Evolutionary conservation across 2,888 invertebrate species (phyloP).

Genomic region (Scaptomyza cyrtandrae): DNA sequence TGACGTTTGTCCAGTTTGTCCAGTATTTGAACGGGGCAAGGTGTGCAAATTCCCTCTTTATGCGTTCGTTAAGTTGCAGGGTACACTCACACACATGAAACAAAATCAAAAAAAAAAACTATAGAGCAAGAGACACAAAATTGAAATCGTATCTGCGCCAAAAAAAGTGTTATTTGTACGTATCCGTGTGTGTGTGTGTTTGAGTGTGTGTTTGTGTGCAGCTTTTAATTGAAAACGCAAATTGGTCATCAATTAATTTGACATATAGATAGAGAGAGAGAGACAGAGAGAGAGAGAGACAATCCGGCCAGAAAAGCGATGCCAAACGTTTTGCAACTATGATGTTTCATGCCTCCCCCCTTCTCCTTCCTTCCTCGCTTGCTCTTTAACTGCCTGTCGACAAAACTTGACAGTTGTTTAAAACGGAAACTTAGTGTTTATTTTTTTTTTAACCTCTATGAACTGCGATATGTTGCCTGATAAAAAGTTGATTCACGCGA

Average conservation of each 20-base stretch:
- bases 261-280: slow-evolving; percentile 60
- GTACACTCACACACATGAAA: slow-evolving; percentile 11
- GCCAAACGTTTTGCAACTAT: slow-evolving; percentile 52
- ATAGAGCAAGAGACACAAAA: background rate
- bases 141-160: slow-evolving; percentile 13
- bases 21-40: too few relatives aligned
- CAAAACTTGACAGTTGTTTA: too few relatives aligned
- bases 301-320: slow-evolving; percentile 51
- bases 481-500: too few relatives aligned
- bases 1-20: too few relatives aligned
- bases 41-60: background rate
- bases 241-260: slow-evolving; percentile 79
- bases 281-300: slow-evolving; percentile 32
- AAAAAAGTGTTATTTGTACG: slow-evolving; percentile 7
- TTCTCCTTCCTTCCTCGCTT: background rate
- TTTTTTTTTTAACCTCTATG: too few relatives aligned
- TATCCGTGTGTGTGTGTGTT: slow-evolving; percentile 36
- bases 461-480: too few relatives aligned
- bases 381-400: background rate
- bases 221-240: slow-evolving; percentile 79
- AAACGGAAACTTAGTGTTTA: too few relatives aligned
- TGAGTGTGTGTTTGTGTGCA: slow-evolving; percentile 48
- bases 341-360: slow-evolving; percentile 21
- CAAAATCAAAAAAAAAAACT: slow-evolving; percentile 62
- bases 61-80: background rate